Evolutionary conservation across 2,797 vertebrate species (phyloP).

Genomic region (Paguma larvata): DNA sequence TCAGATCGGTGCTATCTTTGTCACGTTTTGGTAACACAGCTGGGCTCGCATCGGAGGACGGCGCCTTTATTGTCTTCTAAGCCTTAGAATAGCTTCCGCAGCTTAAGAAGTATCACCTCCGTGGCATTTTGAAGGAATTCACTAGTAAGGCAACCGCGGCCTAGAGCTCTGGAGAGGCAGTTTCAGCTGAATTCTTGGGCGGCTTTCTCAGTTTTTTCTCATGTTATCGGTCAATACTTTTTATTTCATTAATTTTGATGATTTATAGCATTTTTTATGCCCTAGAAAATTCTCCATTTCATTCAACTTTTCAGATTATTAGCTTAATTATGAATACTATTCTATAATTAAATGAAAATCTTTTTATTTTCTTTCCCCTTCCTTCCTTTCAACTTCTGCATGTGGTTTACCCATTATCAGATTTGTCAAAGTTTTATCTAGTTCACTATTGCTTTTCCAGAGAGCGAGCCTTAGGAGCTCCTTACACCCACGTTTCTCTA

Average conservation of each 20-base stretch:
- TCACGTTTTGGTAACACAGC: background rate
- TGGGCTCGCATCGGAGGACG: background rate
- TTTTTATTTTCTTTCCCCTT: background rate
- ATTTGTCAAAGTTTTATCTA: slow-evolving; percentile 32
- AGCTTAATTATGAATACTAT: background rate
- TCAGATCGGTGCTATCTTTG: slow-evolving; percentile 61
- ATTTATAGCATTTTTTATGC: background rate
- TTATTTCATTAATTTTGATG: slow-evolving; percentile 26
- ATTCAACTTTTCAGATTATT: background rate
- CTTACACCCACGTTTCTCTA: slow-evolving; percentile 29
- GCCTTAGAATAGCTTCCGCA: background rate
- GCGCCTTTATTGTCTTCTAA: background rate
- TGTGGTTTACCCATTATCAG: background rate
- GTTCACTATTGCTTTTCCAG: slow-evolving; percentile 14
- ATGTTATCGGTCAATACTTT: background rate
- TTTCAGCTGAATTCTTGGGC: background rate
- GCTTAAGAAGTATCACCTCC: background rate
- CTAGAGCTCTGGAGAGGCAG: background rate
- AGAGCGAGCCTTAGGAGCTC: background rate
- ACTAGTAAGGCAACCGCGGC: background rate
- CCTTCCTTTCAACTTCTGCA: background rate
- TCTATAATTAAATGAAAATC: slow-evolving; percentile 24
- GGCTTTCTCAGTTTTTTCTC: background rate
- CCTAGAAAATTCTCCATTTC: background rate
- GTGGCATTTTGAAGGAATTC: background rate